phyloP scores from a whole-genome alignment of 53 echinoderm and acorn worm species.

The Crossaster papposus region DNA sequence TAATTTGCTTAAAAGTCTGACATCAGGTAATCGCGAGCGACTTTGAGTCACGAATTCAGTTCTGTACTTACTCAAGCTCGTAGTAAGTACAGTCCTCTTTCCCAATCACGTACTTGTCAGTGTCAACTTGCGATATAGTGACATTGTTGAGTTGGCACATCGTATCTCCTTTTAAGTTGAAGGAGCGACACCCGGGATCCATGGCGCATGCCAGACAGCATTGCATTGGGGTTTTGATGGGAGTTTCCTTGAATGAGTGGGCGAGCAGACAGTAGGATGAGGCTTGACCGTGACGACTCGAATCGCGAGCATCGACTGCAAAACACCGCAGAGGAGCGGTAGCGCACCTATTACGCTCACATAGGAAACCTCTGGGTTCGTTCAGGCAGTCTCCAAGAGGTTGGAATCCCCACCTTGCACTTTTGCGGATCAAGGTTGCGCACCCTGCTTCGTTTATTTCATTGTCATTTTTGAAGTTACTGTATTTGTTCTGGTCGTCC shows the following conservation, averaged over 20 bases:
- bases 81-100: slow-evolving; percentile 35
- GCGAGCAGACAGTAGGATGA: slow-evolving; percentile 7
- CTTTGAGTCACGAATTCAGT: not conserved
- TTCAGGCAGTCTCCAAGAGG: not conserved
- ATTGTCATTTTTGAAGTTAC: not conserved
- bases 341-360: not conserved
- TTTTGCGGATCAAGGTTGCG: not conserved
- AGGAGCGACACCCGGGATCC: slow-evolving; percentile 37
- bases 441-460: not conserved
- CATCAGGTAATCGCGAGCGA: not conserved
- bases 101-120: slow-evolving; percentile 11
- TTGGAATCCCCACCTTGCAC: not conserved
- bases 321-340: not conserved
- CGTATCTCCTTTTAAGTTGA: slow-evolving; percentile 25
- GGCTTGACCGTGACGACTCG: slow-evolving; percentile 2
- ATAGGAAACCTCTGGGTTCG: not conserved
- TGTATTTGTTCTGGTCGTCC: slow-evolving; percentile 7
- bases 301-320: not conserved
- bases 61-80: slow-evolving; percentile 2
- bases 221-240: slow-evolving; percentile 29
- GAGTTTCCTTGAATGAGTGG: slow-evolving; percentile 36
- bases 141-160: slow-evolving; percentile 49
- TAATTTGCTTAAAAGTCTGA: too few species aligned
- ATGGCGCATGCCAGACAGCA: slow-evolving; percentile 45
- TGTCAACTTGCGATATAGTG: slow-evolving; percentile 32